Percentiles rank a stretch among this genome's conserved stretches.
phyloP scores from a whole-genome alignment of 2,113 vertebrate genomes.

The Sula dactylatra region DNA sequence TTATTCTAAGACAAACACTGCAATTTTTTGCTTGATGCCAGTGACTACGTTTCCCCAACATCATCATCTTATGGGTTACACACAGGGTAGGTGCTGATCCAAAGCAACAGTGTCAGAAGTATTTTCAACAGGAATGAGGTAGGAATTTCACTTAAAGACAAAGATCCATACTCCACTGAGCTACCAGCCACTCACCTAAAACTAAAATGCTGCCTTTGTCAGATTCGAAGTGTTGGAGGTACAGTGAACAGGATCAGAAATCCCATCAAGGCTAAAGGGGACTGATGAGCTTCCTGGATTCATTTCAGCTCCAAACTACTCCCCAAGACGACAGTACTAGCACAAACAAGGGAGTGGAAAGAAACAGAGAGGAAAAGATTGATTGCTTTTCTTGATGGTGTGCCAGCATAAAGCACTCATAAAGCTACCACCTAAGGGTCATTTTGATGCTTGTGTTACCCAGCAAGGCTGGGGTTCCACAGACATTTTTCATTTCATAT shows the following conservation, averaged over 20 bases:
- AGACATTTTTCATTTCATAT: background rate
- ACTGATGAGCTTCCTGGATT: fast-evolving
- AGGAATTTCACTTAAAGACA: background rate
- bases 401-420: background rate
- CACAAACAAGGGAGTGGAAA: background rate
- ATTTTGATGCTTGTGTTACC: background rate
- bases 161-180: background rate
- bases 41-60: background rate
- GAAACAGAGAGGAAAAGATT: background rate
- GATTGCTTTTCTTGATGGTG: background rate
- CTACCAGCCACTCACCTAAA: background rate
- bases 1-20: background rate
- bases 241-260: background rate
- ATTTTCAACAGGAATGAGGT: background rate
- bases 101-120: background rate
- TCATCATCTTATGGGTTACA: background rate
- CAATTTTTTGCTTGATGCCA: background rate
- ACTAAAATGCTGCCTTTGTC: background rate
- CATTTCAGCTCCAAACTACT: background rate
- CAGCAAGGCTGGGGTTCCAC: background rate
- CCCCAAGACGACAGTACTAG: background rate
- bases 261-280: background rate
- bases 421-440: background rate
- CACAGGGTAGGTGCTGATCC: background rate
- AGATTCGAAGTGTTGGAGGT: background rate